Conservation (phyloP, 1,140 invertebrate genomes). For the Drosophila willistoni region DNA sequence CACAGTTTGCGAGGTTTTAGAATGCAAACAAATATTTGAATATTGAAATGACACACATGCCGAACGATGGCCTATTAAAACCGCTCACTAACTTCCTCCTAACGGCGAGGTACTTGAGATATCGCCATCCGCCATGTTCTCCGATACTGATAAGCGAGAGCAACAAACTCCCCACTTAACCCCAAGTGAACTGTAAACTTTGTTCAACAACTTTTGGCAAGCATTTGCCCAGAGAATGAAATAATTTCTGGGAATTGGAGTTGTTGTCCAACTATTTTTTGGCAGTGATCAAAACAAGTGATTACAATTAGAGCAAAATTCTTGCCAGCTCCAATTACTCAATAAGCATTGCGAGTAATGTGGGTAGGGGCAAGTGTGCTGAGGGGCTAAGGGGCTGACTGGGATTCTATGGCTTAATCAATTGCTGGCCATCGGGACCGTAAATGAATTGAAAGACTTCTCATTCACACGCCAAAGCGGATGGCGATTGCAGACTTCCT, state of each 20-base stretch:
- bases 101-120: slow-evolving; percentile 45
- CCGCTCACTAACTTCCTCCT: slow-evolving; percentile 55
- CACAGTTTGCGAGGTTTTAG: slow-evolving; percentile 56
- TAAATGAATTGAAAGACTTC: slow-evolving; percentile 21
- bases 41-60: slow-evolving; percentile 65
- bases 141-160: slow-evolving; percentile 51
- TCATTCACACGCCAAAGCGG: slow-evolving; percentile 61
- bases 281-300: slow-evolving; percentile 52
- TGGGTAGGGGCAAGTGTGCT: neutral
- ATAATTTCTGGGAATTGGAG: slow-evolving; percentile 53
- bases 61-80: slow-evolving; percentile 45
- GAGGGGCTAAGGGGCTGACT: slow-evolving; percentile 11
- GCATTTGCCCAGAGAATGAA: slow-evolving; percentile 15
- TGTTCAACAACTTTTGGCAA: slow-evolving; percentile 30
- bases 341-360: slow-evolving; percentile 29
- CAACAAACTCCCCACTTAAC: slow-evolving; percentile 59
- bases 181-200: slow-evolving; percentile 33
- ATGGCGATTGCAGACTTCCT: slow-evolving; percentile 71
- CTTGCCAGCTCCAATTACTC: slow-evolving; percentile 56
- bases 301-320: slow-evolving; percentile 69
- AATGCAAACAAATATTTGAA: slow-evolving; percentile 72
- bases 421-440: slow-evolving; percentile 46
- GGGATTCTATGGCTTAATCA: slow-evolving; percentile 49
- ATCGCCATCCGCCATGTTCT: slow-evolving; percentile 37
- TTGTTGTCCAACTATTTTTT: slow-evolving; percentile 53